A percentile compares a stretch with the other conserved stretches of the same genome.
These are phyloP conservation scores for Amphiprion percula DNA, from an alignment of 2,113 vertebrate genomes.

Conservation along the genomic window DNA sequence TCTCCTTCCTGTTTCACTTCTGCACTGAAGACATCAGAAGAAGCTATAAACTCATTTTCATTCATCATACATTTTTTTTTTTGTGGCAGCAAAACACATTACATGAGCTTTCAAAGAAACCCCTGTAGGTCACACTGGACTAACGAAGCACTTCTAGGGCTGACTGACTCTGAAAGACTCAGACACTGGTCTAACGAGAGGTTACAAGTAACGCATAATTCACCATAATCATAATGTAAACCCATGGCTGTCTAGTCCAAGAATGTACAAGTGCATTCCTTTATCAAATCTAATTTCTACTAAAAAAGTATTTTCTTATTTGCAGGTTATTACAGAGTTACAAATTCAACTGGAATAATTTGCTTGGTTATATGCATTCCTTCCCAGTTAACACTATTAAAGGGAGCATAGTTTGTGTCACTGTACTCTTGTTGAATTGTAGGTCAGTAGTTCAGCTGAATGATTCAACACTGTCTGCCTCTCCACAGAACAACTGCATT, in stretches of 20 bases:
- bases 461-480: conserved; percentile 32
- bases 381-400: neutral
- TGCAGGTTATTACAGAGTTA: neutral
- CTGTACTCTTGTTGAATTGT: conserved; percentile 15
- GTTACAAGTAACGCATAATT: neutral
- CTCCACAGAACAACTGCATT: conserved; percentile 25
- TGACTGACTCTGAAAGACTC: neutral
- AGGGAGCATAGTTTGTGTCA: neutral
- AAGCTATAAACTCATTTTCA: neutral
- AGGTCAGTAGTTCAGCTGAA: conserved; percentile 44
- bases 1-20: conserved; percentile 3
- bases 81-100: neutral
- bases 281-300: neutral
- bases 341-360: neutral
- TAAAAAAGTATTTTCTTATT: neutral
- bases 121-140: neutral
- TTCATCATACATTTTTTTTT: conserved; percentile 1
- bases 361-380: neutral
- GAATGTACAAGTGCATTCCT: neutral
- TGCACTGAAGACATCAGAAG: neutral
- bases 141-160: neutral
- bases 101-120: neutral
- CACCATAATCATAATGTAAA: neutral
- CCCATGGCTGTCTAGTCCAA: neutral
- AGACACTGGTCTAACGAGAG: neutral